Conservation (phyloP, 2,113 vertebrate species). For the Gavia stellata region DNA sequence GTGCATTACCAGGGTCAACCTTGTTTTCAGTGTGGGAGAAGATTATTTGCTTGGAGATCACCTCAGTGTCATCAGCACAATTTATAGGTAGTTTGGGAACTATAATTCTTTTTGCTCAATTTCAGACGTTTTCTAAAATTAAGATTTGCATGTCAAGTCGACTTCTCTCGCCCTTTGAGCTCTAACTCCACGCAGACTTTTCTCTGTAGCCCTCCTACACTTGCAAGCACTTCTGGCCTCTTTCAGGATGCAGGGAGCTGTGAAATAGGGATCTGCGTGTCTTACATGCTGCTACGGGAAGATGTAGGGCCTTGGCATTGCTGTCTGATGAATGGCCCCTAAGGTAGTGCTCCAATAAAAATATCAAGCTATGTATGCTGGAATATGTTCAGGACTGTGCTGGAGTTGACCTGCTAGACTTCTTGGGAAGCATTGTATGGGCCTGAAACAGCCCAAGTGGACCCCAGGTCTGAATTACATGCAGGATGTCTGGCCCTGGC, state of each 20-base stretch:
- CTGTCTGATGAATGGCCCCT: not conserved
- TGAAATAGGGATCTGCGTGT: not conserved
- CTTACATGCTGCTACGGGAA: not conserved
- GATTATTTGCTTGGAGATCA: not conserved
- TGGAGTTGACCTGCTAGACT: not conserved
- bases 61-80: not conserved
- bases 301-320: not conserved
- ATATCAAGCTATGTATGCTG: not conserved
- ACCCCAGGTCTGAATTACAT: not conserved
- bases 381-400: not conserved
- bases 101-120: not conserved
- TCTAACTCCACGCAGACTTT: not conserved
- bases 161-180: not conserved
- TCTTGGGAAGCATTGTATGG: not conserved
- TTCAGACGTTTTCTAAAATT: not conserved
- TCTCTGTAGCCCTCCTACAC: not conserved
- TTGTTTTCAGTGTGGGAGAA: not conserved
- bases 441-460: not conserved
- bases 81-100: not conserved
- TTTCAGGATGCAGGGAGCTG: not conserved
- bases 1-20: not conserved
- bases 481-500: not conserved
- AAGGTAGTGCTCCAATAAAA: not conserved
- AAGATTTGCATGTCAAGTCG: not conserved
- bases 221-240: not conserved